Percentiles rank a stretch among this genome's conserved stretches.
Conservation (phyloP, 2,113 vertebrate species). For the Anthoscopus minutus region DNA sequence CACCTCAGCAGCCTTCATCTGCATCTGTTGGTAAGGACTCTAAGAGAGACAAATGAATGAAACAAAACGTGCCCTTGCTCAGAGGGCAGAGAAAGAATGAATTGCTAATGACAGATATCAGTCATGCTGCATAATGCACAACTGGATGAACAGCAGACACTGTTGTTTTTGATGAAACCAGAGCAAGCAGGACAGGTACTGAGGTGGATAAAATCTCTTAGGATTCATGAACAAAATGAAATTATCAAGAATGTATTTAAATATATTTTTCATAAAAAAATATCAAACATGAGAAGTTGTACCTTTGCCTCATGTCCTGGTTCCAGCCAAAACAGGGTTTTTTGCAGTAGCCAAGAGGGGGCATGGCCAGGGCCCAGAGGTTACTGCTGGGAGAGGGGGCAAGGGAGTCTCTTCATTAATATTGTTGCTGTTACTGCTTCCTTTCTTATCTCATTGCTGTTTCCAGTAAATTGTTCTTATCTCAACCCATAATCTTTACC, state of each 20-base stretch:
- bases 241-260: not conserved
- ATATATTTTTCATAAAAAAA: not conserved
- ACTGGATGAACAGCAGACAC: not conserved
- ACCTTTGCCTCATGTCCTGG: not conserved
- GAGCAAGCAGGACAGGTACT: not conserved
- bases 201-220: not conserved
- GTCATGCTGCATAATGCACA: not conserved
- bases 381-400: rapidly evolving
- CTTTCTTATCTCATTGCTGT: not conserved
- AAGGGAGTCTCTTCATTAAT: not conserved
- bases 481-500: not conserved
- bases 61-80: not conserved
- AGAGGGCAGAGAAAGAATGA: not conserved
- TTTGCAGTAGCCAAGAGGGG: not conserved
- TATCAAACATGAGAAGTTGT: not conserved
- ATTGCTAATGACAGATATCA: not conserved
- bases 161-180: not conserved
- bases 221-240: not conserved
- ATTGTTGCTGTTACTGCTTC: not conserved
- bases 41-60: not conserved
- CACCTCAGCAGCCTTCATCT: not conserved
- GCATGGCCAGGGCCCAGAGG: not conserved
- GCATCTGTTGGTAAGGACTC: not conserved
- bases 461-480: not conserved
- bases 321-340: not conserved